These are phyloP conservation scores for Tonatia bakeri DNA, from an alignment of 2,113 vertebrate species.

Conservation along the genomic window DNA sequence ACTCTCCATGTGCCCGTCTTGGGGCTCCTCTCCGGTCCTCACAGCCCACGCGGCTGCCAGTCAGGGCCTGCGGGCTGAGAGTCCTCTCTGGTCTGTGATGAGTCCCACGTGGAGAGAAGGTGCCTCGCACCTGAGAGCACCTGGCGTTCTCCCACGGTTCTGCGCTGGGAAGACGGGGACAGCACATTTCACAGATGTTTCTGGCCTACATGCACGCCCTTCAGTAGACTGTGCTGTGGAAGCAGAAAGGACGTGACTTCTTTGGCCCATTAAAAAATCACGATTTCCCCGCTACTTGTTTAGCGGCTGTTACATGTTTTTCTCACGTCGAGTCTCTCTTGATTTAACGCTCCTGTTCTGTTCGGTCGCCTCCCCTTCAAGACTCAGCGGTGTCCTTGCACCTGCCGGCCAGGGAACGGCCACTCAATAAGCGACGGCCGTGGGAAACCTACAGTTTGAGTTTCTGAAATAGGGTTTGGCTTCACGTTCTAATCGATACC, in stretches of 20 bases:
- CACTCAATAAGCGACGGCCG: not conserved
- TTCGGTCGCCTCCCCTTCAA: not conserved
- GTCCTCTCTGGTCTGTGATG: not conserved
- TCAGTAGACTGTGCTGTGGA: not conserved
- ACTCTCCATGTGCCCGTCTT: rapidly evolving
- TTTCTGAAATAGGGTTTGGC: not conserved
- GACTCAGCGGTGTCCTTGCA: not conserved
- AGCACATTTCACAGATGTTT: not conserved
- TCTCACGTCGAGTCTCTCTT: not conserved
- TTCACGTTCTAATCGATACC: not conserved
- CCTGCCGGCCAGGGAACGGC: not conserved
- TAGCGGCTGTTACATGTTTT: not conserved
- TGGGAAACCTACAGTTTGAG: not conserved
- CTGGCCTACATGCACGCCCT: not conserved
- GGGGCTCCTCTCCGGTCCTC: not conserved
- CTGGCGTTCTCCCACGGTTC: not conserved
- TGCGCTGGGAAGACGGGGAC: not conserved
- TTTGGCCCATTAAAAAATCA: not conserved
- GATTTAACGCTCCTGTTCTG: not conserved
- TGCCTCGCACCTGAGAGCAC: not conserved
- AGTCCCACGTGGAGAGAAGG: not conserved
- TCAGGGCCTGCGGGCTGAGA: not conserved
- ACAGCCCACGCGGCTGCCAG: not conserved
- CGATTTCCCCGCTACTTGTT: not conserved
- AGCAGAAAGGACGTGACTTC: not conserved